Evolutionary conservation across 1,140 invertebrate genomes (phyloP), one percentile per base, ranked within the genome.

Genomic region (Zaprionus gabonicus): DNA sequence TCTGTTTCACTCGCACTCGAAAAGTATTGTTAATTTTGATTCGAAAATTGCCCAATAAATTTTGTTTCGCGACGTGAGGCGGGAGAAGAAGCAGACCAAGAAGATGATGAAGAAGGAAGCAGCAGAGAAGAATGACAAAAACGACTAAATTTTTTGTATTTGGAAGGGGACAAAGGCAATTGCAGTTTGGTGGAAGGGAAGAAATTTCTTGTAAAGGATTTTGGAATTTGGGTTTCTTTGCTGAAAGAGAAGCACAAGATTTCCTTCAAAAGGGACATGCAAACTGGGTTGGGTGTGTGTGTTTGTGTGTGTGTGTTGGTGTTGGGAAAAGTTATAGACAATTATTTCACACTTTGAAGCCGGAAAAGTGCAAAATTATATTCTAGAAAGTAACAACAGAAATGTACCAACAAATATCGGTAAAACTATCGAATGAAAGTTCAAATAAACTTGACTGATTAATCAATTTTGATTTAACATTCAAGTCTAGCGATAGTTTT

Each of bases 1-100:
- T 58, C 38, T 71, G 27, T 75, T 64, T 70, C 69, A 71, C 72
- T 82, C 79, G 53, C 76, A 73, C 80, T 51, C 58, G 17, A 46
- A 62, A 68, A 60, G 27, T 51, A 46, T 44, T 44, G 2, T 20
- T n/a, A 41, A 49, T 68, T 58, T 68, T 34, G 53, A 25, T 23
- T 51, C 46, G 46, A 51, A 51, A 46, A 46, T 46, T 17, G 46
- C 46, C 46, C 20, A 51, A 51, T 51, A 13, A 12, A 23, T 59
- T 49, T 68, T 46, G 7, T 44, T 28, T 68, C 31, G 56, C 56
- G 23, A 65, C 51, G 53, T 55, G 70, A 44, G 55, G 55, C 53
- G 31, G 44, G 53, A 70, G 57, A 38, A 70, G 57, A 62, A 70
- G 57, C 23, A 62, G 66, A 34, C 17, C 20, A 41, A 41, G 58